phyloP scores from a whole-genome alignment of 2,797 vertebrate genomes.

The Ceryle rudis region DNA sequence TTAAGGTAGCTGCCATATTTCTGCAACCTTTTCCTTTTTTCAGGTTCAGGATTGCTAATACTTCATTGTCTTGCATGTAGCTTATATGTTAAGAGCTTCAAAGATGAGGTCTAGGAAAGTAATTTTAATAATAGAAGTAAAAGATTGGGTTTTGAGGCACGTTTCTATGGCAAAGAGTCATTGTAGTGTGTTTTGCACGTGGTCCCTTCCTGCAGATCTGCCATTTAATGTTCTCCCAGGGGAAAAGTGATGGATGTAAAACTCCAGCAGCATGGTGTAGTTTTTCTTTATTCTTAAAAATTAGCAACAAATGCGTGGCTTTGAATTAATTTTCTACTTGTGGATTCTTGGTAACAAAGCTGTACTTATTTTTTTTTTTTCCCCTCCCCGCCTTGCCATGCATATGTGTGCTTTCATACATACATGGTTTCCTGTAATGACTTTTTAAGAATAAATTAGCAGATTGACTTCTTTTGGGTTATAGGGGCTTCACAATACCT shows the following conservation, averaged over 20 bases:
- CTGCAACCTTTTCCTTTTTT: background rate
- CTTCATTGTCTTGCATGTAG: background rate
- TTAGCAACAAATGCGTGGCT: background rate
- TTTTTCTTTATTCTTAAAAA: slow-evolving; percentile 16
- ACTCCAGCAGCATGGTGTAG: background rate
- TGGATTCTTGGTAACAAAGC: background rate
- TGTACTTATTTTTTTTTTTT: background rate
- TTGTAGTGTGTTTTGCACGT: background rate
- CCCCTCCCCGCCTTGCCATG: background rate
- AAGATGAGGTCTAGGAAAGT: background rate
- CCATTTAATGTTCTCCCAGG: background rate
- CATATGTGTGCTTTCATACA: background rate
- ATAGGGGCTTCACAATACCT: background rate
- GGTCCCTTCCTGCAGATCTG: background rate
- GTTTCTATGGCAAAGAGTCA: background rate
- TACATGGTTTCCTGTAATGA: background rate
- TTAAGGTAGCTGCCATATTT: background rate
- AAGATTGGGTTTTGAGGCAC: background rate
- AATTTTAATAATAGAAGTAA: background rate
- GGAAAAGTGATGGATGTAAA: background rate
- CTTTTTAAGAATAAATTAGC: slow-evolving; percentile 4
- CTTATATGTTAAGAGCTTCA: background rate
- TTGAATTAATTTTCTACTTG: background rate
- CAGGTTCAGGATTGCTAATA: background rate
- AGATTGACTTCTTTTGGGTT: background rate